A percentile compares a stretch with the other conserved stretches of the same genome.
Conservation (phyloP, 2,888 invertebrate genomes). For the Rhyacophila evoluta region DNA sequence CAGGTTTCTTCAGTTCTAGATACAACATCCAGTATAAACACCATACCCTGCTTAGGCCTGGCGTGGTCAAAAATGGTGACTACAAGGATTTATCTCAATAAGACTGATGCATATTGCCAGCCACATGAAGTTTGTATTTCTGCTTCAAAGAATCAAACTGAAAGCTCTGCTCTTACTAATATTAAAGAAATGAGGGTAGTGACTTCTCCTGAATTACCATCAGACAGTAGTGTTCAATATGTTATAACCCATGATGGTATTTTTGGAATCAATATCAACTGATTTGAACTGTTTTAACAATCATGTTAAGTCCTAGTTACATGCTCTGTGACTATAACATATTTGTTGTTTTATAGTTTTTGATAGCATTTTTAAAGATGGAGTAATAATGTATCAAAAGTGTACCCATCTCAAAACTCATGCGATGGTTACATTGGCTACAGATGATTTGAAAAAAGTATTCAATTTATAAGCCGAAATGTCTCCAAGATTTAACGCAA, state of each 20-base stretch:
- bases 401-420: no score
- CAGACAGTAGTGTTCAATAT: neutral
- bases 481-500: no score
- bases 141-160: neutral
- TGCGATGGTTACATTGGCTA: no score
- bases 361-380: no score
- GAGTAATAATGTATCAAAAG: no score
- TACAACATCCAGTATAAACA: neutral
- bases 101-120: conserved; percentile 35
- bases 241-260: neutral
- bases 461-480: no score
- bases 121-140: neutral
- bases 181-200: neutral
- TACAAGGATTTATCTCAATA: conserved; percentile 58
- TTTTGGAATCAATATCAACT: neutral
- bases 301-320: no score
- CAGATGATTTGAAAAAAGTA: no score
- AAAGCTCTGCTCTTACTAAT: neutral
- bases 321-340: no score
- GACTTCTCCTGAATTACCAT: neutral
- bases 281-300: neutral
- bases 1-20: conserved; percentile 26
- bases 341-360: no score
- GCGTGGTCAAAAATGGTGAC: conserved; percentile 68
- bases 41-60: conserved; percentile 63